Conservation (phyloP, 2,113 vertebrate genomes). For the Panthera tigris region DNA sequence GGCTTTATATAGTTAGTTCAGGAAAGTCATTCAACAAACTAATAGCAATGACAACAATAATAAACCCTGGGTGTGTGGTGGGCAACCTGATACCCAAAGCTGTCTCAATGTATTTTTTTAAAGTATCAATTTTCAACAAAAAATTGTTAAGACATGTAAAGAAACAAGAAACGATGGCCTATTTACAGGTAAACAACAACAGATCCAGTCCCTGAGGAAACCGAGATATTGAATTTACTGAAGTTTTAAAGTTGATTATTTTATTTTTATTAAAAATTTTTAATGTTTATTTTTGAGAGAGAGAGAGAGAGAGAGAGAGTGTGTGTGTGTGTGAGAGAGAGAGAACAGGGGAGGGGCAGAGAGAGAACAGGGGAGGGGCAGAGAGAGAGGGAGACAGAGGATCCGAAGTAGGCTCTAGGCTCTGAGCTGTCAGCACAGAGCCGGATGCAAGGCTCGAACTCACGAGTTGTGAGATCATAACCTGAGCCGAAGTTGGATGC, state of each 20-base stretch:
- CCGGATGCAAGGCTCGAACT: too few relatives aligned
- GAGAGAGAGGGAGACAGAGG: too few relatives aligned
- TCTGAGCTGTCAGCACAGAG: too few relatives aligned
- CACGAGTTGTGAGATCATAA: too few relatives aligned
- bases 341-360: too few relatives aligned
- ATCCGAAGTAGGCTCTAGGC: too few relatives aligned
- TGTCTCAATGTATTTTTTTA: not conserved
- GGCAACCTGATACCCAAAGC: not conserved
- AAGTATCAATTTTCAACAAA: not conserved
- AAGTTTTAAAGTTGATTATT: not conserved
- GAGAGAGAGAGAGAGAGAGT: too few relatives aligned
- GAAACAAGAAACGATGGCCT: not conserved
- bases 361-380: too few relatives aligned
- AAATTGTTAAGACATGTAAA: not conserved
- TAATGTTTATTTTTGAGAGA: too few relatives aligned
- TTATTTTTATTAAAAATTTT: too few relatives aligned
- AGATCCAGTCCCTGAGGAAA: not conserved
- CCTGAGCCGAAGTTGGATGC: too few relatives aligned
- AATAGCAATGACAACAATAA: not conserved
- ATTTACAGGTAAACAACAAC: not conserved
- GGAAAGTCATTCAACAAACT: not conserved
- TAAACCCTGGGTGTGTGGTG: not conserved
- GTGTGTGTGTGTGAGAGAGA: too few relatives aligned
- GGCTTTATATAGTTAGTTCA: not conserved
- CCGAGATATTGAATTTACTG: not conserved